Percentiles rank a stretch among this genome's conserved stretches.
Evolutionary conservation across 1,140 invertebrate genomes (phyloP).

Genomic region (Calosoma granatense): DNA sequence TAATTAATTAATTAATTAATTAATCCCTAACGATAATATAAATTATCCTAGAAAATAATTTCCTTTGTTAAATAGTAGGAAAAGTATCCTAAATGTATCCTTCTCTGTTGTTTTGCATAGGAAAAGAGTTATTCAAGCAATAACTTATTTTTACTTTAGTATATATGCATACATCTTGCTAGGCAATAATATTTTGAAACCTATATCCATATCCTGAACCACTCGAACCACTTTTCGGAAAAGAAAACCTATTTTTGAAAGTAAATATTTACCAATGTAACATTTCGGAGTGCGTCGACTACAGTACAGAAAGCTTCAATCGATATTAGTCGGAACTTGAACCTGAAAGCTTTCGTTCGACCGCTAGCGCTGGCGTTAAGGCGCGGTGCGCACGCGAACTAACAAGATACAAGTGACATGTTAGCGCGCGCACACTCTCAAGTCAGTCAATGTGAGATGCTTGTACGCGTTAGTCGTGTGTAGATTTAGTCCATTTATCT

Average conservation of each 20-base stretch:
- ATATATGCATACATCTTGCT: too few relatives aligned
- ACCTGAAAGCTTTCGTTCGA: background rate
- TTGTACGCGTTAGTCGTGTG: background rate
- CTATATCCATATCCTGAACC: too few relatives aligned
- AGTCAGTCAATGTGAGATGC: slow-evolving; percentile 1
- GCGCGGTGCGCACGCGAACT: background rate
- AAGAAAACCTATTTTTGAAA: background rate
- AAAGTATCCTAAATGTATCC: too few relatives aligned
- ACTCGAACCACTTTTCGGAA: too few relatives aligned
- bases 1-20: too few relatives aligned
- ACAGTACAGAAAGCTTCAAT: background rate
- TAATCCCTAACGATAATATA: too few relatives aligned
- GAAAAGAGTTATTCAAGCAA: too few relatives aligned
- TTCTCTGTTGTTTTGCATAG: too few relatives aligned
- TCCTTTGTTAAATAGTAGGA: too few relatives aligned
- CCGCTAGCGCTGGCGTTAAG: background rate
- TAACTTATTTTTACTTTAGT: too few relatives aligned
- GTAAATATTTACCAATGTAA: background rate
- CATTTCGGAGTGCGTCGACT: background rate
- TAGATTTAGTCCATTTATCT: background rate
- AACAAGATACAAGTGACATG: background rate
- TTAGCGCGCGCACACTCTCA: background rate
- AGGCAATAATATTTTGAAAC: too few relatives aligned
- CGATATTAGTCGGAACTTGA: background rate
- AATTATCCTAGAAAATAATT: too few relatives aligned